Base-by-base conservation (phyloP, 2,113 vertebrate genomes). In the Microcebus ravelobensis region DNA sequence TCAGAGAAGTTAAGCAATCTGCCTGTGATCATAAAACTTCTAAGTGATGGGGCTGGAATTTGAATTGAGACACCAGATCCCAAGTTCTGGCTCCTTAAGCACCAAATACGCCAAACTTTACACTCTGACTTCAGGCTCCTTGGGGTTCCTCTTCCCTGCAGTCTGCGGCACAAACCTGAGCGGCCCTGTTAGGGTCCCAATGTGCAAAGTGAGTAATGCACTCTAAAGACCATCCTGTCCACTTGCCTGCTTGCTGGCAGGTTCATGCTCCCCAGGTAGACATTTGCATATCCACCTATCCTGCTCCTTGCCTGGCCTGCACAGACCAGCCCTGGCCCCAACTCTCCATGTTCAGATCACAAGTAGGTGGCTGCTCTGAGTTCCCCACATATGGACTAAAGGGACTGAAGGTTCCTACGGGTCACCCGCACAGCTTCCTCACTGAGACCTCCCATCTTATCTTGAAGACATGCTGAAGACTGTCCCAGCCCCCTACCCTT, bases 251-350 rank as follows among this genome's bases (percentile, higher is more conserved):
- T 63, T 77, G 21, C 3, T 8, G 36, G 45, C 29, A 14, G 5
- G 8, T 25, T 63, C 21, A 7, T 8, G 45, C 6, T 77, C 39
- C 85, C 68, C 13, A 29, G 9, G 7, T 3, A 50, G 45, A 42
- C 65, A 9, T 0, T 11, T 6, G 34, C 27, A 12, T 8, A 5
- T 6, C 9, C 2, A 42, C 34, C 14, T 5, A 8, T 71, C 14
- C 61, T 61, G n/a, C 29, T 23, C 2, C 42, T 13, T 29, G n/a
- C 9, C 8, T 29, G n/a, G 45, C 18, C 36, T 34, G 20, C 57
- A 21, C 45, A 57, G 18, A 42, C 21, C 27, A 11, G 18, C 29
- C 42, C 3, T 63, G 59, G 67, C 36, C 20, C 21, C 6, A 14
- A 34, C 34, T n/a, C 45, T 42, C 34, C 70, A 42, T 3, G 8